Base-by-base conservation (phyloP, 2,888 invertebrate species). In the Dicranocentrus wangi region DNA sequence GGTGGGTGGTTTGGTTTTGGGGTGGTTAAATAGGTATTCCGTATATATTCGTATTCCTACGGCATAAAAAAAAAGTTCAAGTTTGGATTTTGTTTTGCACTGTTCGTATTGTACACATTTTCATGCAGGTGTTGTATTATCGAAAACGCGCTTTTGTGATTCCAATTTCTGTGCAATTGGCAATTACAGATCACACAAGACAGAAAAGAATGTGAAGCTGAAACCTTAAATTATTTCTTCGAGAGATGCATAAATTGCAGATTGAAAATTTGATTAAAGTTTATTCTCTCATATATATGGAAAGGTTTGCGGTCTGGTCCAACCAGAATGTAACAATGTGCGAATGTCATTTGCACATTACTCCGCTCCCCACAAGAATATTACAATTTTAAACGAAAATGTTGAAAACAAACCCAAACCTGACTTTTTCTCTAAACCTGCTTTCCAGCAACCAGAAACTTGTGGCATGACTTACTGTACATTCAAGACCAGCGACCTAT, bases 1-100 rank as follows among this genome's bases (percentile, higher is more conserved):
- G 69, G 69, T 69, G 69, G 69, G 53, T 69, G 51, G 55, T 69
- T 69, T 69, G 19, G 43, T 66, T 66, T 61, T 61, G 2, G n/a
- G 47, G 39, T 8, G 13, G 39, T n/a, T n/a, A n/a, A n/a, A n/a
- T n/a, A 43, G 43, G n/a, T n/a, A n/a, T n/a, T n/a, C n/a, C n/a
- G n/a, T n/a, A n/a, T n/a, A n/a, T n/a, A n/a, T n/a, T n/a, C n/a
- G n/a, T n/a, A n/a, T n/a, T n/a, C n/a, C n/a, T n/a, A n/a, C n/a
- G n/a, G n/a, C n/a, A n/a, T n/a, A n/a, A n/a, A n/a, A n/a, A n/a
- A n/a, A n/a, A n/a, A n/a, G n/a, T n/a, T n/a, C n/a, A n/a, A n/a
- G n/a, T n/a, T n/a, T n/a, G n/a, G n/a, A n/a, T n/a, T n/a, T n/a
- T n/a, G n/a, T n/a, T n/a, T n/a, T n/a, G n/a, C n/a, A n/a, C n/a